Percentiles rank a stretch among this genome's conserved stretches.
Conservation (phyloP, 2,113 vertebrate species). For the Heptranchias perlo region DNA sequence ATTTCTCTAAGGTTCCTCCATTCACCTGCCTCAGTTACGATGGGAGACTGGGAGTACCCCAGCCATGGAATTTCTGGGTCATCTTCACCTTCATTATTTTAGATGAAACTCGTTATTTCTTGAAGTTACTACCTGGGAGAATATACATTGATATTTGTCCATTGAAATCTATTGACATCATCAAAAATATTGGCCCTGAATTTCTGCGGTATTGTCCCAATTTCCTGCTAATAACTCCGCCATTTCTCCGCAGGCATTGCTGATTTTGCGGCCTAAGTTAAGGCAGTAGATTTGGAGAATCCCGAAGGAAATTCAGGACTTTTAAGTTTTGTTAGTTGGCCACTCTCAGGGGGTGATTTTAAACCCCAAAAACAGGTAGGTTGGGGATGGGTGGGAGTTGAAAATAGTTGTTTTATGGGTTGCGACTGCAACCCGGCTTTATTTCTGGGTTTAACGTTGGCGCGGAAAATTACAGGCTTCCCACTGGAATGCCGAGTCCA, state of each 20-base stretch:
- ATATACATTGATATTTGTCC: neutral
- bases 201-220: too few relatives aligned
- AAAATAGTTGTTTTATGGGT: too few relatives aligned
- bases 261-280: neutral
- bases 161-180: too few relatives aligned
- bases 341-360: too few relatives aligned
- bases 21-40: neutral
- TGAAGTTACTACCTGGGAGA: neutral
- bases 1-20: neutral
- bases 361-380: too few relatives aligned
- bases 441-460: too few relatives aligned
- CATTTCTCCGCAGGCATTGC: neutral
- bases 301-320: neutral
- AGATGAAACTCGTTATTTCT: neutral
- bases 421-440: too few relatives aligned
- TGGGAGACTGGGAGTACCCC: neutral
- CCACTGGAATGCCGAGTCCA: too few relatives aligned
- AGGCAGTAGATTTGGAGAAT: neutral
- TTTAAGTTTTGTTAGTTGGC: neutral
- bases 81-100: neutral
- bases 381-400: too few relatives aligned
- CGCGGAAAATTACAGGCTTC: too few relatives aligned
- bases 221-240: too few relatives aligned
- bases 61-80: neutral
- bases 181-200: neutral